Conservation (phyloP, 2,113 vertebrate species). For the Lontra canadensis region DNA sequence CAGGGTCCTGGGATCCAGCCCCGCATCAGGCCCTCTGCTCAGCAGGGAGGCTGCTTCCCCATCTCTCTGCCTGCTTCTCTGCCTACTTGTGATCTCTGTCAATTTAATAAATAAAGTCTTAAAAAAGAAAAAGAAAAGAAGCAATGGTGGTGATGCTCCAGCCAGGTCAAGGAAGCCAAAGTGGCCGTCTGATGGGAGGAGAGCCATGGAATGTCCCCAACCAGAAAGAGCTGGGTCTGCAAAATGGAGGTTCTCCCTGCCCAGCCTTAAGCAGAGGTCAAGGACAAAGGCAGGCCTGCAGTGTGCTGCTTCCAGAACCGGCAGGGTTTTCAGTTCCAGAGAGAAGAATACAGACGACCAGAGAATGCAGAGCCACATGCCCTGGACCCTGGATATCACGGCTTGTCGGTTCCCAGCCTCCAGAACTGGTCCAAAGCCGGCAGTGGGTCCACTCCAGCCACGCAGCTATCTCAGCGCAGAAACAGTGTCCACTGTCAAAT, state of each 20-base stretch:
- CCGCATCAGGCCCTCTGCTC: no score
- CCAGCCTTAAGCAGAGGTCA: background rate
- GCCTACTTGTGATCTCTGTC: no score
- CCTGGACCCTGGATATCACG: rapidly evolving
- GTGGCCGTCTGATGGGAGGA: background rate
- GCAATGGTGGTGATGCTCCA: background rate
- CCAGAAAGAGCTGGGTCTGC: background rate
- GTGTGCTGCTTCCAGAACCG: background rate
- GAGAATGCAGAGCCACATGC: background rate
- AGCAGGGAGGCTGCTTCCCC: no score
- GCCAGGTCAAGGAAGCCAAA: background rate
- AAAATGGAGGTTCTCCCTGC: background rate
- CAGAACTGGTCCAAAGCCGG: background rate
- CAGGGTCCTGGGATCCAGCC: no score
- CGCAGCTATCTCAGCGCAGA: background rate
- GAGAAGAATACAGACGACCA: background rate
- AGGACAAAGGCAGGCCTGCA: no score
- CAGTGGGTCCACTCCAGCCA: background rate
- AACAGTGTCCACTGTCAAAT: rapidly evolving
- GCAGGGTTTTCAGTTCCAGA: background rate
- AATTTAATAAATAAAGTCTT: no score
- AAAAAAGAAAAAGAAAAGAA: no score
- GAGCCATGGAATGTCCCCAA: rapidly evolving
- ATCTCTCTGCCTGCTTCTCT: no score
- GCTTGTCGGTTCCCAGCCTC: background rate